Percentiles rank a stretch among this genome's conserved stretches.
Conservation (phyloP, 2,888 invertebrate genomes). For the Altica lythri region DNA sequence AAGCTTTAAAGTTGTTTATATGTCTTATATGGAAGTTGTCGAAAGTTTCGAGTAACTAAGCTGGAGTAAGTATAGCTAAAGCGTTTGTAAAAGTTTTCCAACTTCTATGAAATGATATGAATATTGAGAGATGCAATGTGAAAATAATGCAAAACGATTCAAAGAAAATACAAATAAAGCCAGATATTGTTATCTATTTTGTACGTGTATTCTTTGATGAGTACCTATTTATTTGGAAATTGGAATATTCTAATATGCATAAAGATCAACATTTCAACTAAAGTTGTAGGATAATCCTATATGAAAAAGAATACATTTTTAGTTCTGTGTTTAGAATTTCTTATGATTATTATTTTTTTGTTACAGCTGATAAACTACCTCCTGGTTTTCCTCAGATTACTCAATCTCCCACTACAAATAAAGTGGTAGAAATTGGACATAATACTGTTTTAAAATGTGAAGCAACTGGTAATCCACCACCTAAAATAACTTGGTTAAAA, state of each 20-base stretch:
- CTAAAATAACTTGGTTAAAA: constrained; percentile 90
- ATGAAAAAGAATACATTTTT: no score
- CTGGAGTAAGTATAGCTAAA: constrained; percentile 12
- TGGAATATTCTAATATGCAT: constrained; percentile 9
- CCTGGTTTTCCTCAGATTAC: constrained; percentile 90
- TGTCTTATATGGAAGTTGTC: constrained; percentile 4
- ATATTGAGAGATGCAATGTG: constrained; percentile 22
- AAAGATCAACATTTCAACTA: background rate
- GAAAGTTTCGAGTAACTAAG: constrained; percentile 8
- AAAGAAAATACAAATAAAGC: background rate
- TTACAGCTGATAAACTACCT: constrained; percentile 84
- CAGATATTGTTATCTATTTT: constrained; percentile 14
- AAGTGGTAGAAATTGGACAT: constrained; percentile 95
- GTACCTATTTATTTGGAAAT: constrained; percentile 13
- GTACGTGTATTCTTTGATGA: constrained; percentile 17
- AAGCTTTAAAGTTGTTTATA: constrained; percentile 11
- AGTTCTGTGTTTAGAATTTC: no score
- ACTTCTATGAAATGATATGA: constrained; percentile 12
- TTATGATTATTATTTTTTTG: constrained; percentile 35
- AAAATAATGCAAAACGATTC: constrained; percentile 25
- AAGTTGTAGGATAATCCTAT: no score
- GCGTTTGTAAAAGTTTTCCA: constrained; percentile 7
- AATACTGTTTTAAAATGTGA: constrained; percentile 88
- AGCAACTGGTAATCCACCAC: constrained; percentile 82
- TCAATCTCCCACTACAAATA: constrained; percentile 85